These are phyloP conservation scores for Alosa alosa DNA, from an alignment of 2,113 vertebrate genomes.

Conservation along the genomic window DNA sequence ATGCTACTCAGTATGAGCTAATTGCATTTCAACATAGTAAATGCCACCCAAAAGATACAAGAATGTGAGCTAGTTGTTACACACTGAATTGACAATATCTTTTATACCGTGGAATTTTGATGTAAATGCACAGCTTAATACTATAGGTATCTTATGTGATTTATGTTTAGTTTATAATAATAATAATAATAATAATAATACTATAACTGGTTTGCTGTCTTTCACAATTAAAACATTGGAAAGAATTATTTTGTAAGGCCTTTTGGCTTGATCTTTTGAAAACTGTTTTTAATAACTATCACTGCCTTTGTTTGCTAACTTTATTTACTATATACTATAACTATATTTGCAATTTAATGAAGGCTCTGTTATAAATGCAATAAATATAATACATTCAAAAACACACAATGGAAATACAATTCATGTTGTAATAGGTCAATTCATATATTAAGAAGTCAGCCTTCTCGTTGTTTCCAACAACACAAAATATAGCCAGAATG, in stretches of 20 bases:
- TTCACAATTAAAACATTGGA: constrained; percentile 20
- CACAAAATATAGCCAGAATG: not conserved
- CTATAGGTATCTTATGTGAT: constrained; percentile 28
- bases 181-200: constrained; percentile 46
- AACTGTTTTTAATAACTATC: not conserved
- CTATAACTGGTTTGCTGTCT: not conserved
- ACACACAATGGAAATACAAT: not conserved
- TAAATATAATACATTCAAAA: constrained; percentile 15
- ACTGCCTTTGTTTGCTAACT: not conserved
- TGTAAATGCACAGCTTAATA: not conserved
- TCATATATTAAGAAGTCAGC: not conserved
- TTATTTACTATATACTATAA: too few relatives aligned
- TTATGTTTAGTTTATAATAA: constrained; percentile 39
- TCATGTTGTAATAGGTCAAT: not conserved
- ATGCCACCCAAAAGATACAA: not conserved
- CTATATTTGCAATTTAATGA: not conserved
- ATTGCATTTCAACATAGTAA: not conserved
- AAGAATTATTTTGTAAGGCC: not conserved
- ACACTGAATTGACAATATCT: constrained; percentile 7
- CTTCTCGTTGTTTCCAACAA: not conserved
- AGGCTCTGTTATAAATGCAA: constrained; percentile 10
- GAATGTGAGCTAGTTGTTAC: constrained; percentile 12
- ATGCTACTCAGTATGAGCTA: constrained; percentile 20
- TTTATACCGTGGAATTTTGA: not conserved
- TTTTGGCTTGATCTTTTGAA: not conserved